Conservation (phyloP, 2,888 invertebrate genomes). For the Blera fallax region DNA sequence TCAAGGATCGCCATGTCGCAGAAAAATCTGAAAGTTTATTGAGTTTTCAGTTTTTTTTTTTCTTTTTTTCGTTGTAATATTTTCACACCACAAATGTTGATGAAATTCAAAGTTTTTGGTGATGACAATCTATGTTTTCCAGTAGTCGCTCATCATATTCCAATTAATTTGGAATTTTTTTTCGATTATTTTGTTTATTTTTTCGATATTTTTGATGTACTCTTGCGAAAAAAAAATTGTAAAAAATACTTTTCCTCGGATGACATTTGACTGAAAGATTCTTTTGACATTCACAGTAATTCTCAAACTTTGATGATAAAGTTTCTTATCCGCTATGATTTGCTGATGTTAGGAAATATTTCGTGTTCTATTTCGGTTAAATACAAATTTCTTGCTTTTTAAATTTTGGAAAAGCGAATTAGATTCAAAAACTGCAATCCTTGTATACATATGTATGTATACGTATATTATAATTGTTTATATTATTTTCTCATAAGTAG, state of each 20-base stretch:
- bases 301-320: background rate
- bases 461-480: too few species aligned
- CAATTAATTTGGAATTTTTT: background rate
- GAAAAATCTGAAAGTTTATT: constrained; percentile 11
- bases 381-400: background rate
- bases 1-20: constrained; percentile 82
- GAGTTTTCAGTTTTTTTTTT: background rate
- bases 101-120: background rate
- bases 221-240: background rate
- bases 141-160: background rate
- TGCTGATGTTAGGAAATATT: background rate
- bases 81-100: background rate
- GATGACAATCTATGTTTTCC: background rate
- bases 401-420: too few species aligned
- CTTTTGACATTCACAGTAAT: constrained; percentile 2
- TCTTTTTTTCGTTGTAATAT: background rate
- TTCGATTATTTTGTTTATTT: background rate
- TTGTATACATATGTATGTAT: too few species aligned
- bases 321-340: background rate
- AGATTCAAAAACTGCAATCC: too few species aligned
- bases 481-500: too few species aligned
- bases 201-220: background rate
- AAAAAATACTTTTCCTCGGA: constrained; percentile 26
- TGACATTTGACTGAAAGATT: constrained; percentile 19
- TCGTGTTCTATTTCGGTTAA: background rate